These are phyloP conservation scores for Synanthedon vespiformis DNA, from an alignment of 2,888 invertebrate genomes.

Conservation along the genomic window DNA sequence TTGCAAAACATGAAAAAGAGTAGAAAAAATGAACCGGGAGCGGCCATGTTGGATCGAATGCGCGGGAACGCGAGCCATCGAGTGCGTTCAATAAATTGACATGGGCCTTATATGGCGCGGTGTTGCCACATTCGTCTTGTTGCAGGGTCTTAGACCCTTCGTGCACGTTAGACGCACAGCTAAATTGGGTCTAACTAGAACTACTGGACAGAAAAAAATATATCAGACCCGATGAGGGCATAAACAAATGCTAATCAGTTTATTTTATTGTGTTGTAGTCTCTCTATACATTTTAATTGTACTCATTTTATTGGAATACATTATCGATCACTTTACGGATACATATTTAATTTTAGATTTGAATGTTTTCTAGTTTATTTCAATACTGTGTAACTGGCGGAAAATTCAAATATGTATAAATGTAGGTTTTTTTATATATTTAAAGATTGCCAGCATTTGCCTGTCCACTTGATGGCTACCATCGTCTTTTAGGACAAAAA, in stretches of 20 bases:
- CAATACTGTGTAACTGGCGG: not conserved
- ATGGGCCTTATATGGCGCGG: constrained; percentile 48
- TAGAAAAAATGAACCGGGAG: constrained; percentile 23
- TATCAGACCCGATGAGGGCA: constrained; percentile 11
- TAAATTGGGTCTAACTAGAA: constrained; percentile 32
- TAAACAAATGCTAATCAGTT: constrained; percentile 14
- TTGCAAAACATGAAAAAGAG: constrained; percentile 32
- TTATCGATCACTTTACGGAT: not conserved
- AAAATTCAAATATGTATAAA: no score
- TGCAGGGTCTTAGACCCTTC: constrained; percentile 35
- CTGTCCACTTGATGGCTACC: no score
- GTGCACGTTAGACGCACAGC: constrained; percentile 32
- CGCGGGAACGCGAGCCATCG: constrained; percentile 37
- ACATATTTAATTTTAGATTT: not conserved
- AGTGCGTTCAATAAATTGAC: constrained; percentile 61
- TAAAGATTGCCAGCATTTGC: no score
- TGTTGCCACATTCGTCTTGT: constrained; percentile 39
- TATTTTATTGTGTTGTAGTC: constrained; percentile 1
- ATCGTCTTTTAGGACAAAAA: no score
- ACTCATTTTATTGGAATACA: not conserved
- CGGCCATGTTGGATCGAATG: constrained; percentile 42
- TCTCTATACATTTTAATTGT: constrained; percentile 1
- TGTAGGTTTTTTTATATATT: no score
- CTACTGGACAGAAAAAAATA: constrained; percentile 13
- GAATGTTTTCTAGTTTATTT: not conserved